Evolutionary conservation across 2,797 vertebrate species (phyloP), one percentile per base, ranked within the genome.

Genomic region (Chaunax sp.): DNA sequence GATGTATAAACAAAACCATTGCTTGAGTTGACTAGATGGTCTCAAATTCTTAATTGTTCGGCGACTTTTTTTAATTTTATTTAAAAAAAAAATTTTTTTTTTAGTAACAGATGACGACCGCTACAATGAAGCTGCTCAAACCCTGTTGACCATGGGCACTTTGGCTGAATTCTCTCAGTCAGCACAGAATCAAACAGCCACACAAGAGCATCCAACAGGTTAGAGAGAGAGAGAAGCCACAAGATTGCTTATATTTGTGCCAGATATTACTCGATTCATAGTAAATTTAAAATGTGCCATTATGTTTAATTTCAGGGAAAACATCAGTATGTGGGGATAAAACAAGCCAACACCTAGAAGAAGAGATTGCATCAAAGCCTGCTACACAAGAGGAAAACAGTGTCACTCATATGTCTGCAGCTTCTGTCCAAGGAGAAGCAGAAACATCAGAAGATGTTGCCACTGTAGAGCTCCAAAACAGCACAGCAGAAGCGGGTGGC

Each of bases 111-210:
- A 85, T 44, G 80, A 92, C 0, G 93, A 96, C 68, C 95, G 95
- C 90, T 97, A 95, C 82, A 92, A 96, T 1, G 96, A 98, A 89
- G 97, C 97, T 26, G 97, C 97, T 59, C 94, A 96, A 84, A 95
- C 97, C 22, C 93, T 99, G 70, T 89, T 98, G 83, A 94, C 97
- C 69, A 97, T 98, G 52, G 90, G 97, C 75, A 94, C 93, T 82
- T 81, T 93, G 26, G 77, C 83, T 73, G 92, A 95, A 52, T 82
- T 87, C 14, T 58, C 83, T 45, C 87, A 81, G 51, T 59, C 72
- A 8, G 33, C 61, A 14, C 74, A 79, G 43, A 75, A n/a, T 57
- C 47, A 78, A 67, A 28, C 7, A 6, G 10, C 30, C 7, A 4
- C 5, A 3, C 25, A 52, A 30, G 79, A 75, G 35, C 37, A 49